Evolutionary conservation across 1,140 invertebrate genomes (phyloP).

Genomic region (Temnothorax longispinosus): DNA sequence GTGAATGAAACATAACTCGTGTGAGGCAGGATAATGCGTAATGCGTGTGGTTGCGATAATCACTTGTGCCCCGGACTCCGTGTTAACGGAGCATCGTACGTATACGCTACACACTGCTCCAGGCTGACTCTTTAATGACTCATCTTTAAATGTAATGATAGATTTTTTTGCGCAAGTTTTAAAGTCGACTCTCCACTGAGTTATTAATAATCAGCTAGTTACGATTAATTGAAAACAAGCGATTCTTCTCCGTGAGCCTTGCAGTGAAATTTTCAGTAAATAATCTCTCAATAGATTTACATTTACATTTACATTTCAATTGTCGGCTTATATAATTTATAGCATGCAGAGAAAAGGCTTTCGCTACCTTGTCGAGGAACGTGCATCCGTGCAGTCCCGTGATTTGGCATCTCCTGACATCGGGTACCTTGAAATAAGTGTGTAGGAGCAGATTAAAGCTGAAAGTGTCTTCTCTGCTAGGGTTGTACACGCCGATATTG

Average conservation of each 20-base stretch:
- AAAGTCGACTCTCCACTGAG: not conserved
- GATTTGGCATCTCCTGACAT: slow-evolving; percentile 95
- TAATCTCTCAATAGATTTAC: not conserved
- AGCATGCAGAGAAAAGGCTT: not conserved
- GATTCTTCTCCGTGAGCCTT: not conserved
- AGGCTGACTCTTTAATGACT: not conserved
- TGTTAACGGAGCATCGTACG: not conserved
- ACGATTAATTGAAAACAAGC: slow-evolving; percentile 12
- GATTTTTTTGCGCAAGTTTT: not conserved
- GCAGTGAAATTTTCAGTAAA: not conserved
- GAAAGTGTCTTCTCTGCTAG: slow-evolving; percentile 95
- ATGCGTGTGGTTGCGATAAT: slow-evolving; percentile 8
- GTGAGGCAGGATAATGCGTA: not conserved
- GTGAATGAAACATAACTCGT: not conserved
- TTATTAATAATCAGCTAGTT: not conserved
- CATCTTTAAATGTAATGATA: not conserved
- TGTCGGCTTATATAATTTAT: not conserved
- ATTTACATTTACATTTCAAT: slow-evolving; percentile 9
- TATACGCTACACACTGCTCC: too few relatives aligned
- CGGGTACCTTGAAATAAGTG: slow-evolving; percentile 98
- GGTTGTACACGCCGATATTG: slow-evolving; percentile 96
- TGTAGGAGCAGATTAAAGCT: slow-evolving; percentile 97
- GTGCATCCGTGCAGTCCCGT: slow-evolving; percentile 96
- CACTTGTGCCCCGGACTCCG: not conserved
- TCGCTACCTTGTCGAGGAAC: slow-evolving; percentile 96